These are phyloP conservation scores for Karalla daura DNA, from an alignment of 2,797 vertebrate genomes.

Conservation along the genomic window DNA sequence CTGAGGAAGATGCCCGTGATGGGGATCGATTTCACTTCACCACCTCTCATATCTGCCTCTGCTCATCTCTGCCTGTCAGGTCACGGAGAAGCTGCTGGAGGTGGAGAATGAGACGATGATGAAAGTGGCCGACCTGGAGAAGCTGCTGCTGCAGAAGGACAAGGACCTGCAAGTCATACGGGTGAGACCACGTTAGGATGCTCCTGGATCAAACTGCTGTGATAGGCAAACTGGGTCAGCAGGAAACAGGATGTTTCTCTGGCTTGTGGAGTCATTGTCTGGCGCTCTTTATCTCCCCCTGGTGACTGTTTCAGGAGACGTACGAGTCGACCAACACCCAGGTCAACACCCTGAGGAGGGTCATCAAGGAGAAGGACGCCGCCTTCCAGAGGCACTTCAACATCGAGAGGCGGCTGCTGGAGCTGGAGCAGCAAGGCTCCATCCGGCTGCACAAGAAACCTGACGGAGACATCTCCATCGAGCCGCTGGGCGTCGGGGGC, in stretches of 20 bases:
- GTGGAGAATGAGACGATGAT: constrained; percentile 98
- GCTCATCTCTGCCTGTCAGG: constrained; percentile 75
- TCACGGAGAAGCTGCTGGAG: constrained; percentile 96
- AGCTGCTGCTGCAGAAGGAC: constrained; percentile 92
- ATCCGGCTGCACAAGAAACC: constrained; percentile 84
- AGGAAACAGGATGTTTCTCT: constrained; percentile 74
- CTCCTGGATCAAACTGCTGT: constrained; percentile 55
- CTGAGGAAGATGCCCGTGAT: constrained; percentile 51
- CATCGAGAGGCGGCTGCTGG: constrained; percentile 84
- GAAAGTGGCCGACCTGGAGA: constrained; percentile 97
- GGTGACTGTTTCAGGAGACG: constrained; percentile 87
- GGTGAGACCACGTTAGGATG: constrained; percentile 79
- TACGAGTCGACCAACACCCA: constrained; percentile 94
- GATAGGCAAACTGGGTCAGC: constrained; percentile 70
- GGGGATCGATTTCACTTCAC: constrained; percentile 49
- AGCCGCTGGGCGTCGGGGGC: constrained; percentile 67
- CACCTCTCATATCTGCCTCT: constrained; percentile 35
- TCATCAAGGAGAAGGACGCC: constrained; percentile 96
- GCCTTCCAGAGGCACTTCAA: constrained; percentile 91
- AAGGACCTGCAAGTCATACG: constrained; percentile 91
- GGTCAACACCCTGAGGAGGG: constrained; percentile 91
- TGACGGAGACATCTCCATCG: constrained; percentile 84
- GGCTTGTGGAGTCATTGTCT: constrained; percentile 50
- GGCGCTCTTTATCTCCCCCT: constrained; percentile 66
- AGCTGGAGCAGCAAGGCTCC: constrained; percentile 84